Evolutionary conservation across 2,113 vertebrate species (phyloP), one percentile per base, ranked within the genome.

Genomic region (Ia io): DNA sequence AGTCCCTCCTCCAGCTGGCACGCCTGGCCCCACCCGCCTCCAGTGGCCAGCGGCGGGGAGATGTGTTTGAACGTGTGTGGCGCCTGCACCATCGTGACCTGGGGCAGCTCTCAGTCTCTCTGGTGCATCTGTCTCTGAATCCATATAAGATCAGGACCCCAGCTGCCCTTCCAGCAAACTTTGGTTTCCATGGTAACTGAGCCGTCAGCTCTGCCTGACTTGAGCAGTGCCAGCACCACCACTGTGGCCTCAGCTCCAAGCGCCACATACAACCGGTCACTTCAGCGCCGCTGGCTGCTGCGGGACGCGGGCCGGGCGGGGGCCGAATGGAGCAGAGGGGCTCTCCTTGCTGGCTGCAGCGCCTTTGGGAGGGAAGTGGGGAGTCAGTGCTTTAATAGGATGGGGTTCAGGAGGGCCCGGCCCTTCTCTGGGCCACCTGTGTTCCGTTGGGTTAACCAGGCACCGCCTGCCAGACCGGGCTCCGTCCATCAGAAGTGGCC

Each of bases 201-300:
- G 82, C 63, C 82, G 73, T 42, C 47, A 5, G 2, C 61, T 51
- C 23, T 74, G 35, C 61, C 53, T 11, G 69, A 51, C 22, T 37
- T n/a, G 28, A 10, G 16, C 25, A 30, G 22, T 22, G 22, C 32
- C 61, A 37, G 42, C 32, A 6, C 5, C n/a, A 10, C 42, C 40
- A 1, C 42, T 14, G 20, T 4, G 42, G 65, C 56, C 37, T 30
- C 44, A 28, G 61, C 80, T 77, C 59, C 32, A n/a, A 74, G 5
- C 2, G 12, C 37, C 9, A 2, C 16, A 1, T 0, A n/a, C 22
- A 17, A 30, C 13, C 2, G 70, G 30, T 47, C 32, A 4, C 11
- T n/a, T 7, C 0, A 3, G 37, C 22, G 32, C 47, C 28, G 65
- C 67, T 44, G 16, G 88, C 12, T 35, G 35, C 47, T 49, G 51